phyloP scores from a whole-genome alignment of 2,888 invertebrate genomes.

The Eledona agricola region DNA sequence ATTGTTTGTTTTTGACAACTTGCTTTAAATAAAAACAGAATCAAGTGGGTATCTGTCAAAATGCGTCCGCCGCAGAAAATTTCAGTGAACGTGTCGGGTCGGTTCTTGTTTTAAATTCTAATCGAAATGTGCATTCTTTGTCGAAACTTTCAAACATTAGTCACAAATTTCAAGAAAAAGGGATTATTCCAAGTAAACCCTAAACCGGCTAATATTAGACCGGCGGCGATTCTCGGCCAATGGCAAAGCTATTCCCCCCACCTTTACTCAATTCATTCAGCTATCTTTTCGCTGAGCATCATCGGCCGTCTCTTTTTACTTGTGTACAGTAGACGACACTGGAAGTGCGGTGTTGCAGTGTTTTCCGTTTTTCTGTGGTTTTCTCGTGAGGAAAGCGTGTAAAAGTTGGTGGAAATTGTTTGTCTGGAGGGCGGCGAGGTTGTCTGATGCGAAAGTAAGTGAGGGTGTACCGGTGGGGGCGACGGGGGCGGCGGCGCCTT shows the following conservation, averaged over 20 bases:
- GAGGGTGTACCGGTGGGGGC: conserved; percentile 1
- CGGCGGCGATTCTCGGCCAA: conserved; percentile 35
- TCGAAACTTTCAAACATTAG: conserved; percentile 4
- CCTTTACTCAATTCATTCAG: conserved; percentile 54
- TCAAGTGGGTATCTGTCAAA: too few species aligned
- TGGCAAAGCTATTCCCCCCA: conserved; percentile 42
- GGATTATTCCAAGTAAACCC: too few species aligned
- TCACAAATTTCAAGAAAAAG: conserved; percentile 14
- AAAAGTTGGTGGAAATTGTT: conserved; percentile 14
- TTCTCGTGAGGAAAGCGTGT: conserved; percentile 19
- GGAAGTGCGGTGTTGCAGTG: conserved; percentile 48
- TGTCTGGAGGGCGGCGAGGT: conserved; percentile 1
- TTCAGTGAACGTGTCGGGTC: too few species aligned
- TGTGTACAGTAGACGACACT: conserved; percentile 46
- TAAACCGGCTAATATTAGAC: conserved; percentile 33
- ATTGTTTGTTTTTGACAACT: too few species aligned
- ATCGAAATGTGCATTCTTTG: too few species aligned
- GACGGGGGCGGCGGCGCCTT: neutral
- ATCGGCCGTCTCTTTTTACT: conserved; percentile 53
- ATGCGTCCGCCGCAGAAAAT: too few species aligned
- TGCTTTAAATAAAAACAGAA: too few species aligned
- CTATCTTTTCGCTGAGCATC: conserved; percentile 54
- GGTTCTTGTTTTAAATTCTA: too few species aligned
- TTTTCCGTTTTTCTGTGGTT: conserved; percentile 37
- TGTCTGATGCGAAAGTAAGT: conserved; percentile 28